Base-by-base conservation (phyloP, 23 tunicate species). In the Phallusia fumigata region DNA sequence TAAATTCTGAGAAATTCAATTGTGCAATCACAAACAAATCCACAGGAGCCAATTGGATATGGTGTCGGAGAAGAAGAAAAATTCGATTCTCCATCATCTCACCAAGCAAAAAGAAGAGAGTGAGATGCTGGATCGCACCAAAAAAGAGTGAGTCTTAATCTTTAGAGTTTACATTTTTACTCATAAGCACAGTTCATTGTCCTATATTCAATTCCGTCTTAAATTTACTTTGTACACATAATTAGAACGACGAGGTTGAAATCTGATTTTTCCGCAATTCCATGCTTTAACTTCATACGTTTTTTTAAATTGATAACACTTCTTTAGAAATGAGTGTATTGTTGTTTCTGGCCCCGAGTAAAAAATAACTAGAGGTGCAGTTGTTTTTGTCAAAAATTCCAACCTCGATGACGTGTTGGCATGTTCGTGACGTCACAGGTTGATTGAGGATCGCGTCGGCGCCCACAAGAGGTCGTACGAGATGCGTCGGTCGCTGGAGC, bases 121-220 rank as follows among this genome's bases (percentile, higher is more conserved):
- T 79, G 94, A 94, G 52, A 92, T 97, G 97, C 40, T 97, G 79
- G 84, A 86, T 28, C 73, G 91, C 31, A 92, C 99, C 32, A 97
- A 89, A 65, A 73, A 89, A 64, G 99, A 97, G 99, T 97, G 99
- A 40, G 47, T 5, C 47, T 40, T 5, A 40, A 40, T 3, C 47
- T 3, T 40, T 40, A n/a, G n/a, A n/a, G n/a, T n/a, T n/a, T n/a
- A n/a, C n/a, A n/a, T n/a, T n/a, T n/a, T n/a, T n/a, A n/a, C n/a
- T n/a, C n/a, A n/a, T n/a, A n/a, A n/a, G n/a, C n/a, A n/a, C n/a
- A n/a, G n/a, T n/a, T n/a, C n/a, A n/a, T n/a, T n/a, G n/a, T 52
- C 19, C 65, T 52, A 52, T 52, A 52, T 19, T 52, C 19, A 52
- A 52, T 18, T 19, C 19, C 19, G 19, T 19, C 19, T 18, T 18